Conservation (phyloP, 2,888 invertebrate genomes). For the Drosophila nigricruria region DNA sequence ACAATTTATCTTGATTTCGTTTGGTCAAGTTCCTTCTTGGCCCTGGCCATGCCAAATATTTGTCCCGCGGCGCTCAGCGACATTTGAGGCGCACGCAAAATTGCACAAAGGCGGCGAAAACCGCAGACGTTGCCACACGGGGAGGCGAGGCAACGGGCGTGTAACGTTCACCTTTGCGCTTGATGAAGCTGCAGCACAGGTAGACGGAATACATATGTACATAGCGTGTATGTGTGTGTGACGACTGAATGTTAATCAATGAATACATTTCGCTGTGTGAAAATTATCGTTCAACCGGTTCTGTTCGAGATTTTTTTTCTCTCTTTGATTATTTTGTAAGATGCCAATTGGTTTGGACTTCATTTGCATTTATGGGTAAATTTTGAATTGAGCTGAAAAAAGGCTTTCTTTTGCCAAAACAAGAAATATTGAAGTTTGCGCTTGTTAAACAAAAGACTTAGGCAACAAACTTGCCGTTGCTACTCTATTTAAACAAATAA, state of each 20-base stretch:
- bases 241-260: slow-evolving; percentile 72
- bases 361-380: slow-evolving; percentile 40
- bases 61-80: slow-evolving; percentile 21
- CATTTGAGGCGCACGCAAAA: slow-evolving; percentile 45
- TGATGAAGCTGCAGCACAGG: slow-evolving; percentile 65
- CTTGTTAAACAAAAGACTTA: slow-evolving; percentile 67
- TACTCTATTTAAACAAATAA: slow-evolving; percentile 11
- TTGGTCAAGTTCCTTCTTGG: slow-evolving; percentile 64
- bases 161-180: slow-evolving; percentile 38
- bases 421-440: slow-evolving; percentile 8
- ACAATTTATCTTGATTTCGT: slow-evolving; percentile 71
- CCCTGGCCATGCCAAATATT: slow-evolving; percentile 31
- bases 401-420: slow-evolving; percentile 46
- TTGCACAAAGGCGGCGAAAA: slow-evolving; percentile 55
- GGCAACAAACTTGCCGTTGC: slow-evolving; percentile 60
- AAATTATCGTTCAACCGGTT: slow-evolving; percentile 41
- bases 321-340: slow-evolving; percentile 29
- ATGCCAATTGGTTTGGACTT: slow-evolving; percentile 35
- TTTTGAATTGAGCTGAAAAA: slow-evolving; percentile 22
- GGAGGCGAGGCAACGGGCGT: slow-evolving; percentile 9
- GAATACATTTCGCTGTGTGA: slow-evolving; percentile 57
- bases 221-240: slow-evolving; percentile 19
- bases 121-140: slow-evolving; percentile 7
- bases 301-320: slow-evolving; percentile 10
- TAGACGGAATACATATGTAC: slow-evolving; percentile 25